Evolutionary conservation across 2,888 invertebrate genomes (phyloP), one percentile per base, ranked within the genome.

Genomic region (Linyphia triangularis): DNA sequence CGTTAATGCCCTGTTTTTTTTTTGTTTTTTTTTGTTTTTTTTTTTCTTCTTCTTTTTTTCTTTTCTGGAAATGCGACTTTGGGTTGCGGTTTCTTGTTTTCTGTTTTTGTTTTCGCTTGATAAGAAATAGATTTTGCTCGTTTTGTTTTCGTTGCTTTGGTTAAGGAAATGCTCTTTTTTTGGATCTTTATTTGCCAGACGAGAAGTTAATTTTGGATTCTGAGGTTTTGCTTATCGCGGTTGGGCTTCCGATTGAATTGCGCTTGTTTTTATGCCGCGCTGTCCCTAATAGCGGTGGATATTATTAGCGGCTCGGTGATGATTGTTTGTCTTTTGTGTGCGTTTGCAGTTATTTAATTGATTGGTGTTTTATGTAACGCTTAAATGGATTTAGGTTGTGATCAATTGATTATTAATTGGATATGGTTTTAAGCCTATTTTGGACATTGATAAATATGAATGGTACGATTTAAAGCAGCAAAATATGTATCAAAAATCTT

Each of bases 1-100:
- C 85, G 77, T 85, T 85, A 77, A 67, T 84, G 75, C 51, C 19
- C 28, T 13, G 43, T 40, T 65, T 65, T 43, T 43, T 65, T 33
- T 5, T 81, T 16, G 28, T 40, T 16, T 13, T 70, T 24, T 40
- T 19, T 70, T n/a, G n/a, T 9, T 59, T 57, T 30, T 24, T 61
- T 37, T 63, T 40, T 51, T 63, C 24, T 37, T 33, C n/a, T 59
- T 24, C 59, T 57, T 24, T 24, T 40, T 67, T 63, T 30, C 57
- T 43, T 75, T 75, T 22, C 51, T 28, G 51, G 75, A 30, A 43
- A 26, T 77, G 57, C 59, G 75, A 75, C 75, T 77, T 72, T n/a
- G 28, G 51, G 73, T 75, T 75, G 73, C 59, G 73, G 73, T 75
- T 43, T 73, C 30, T 57, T 73, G 73, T 57, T 73, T 59, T 30